Conservation (phyloP, 1,140 invertebrate species). For the Calycopis cecrops region DNA sequence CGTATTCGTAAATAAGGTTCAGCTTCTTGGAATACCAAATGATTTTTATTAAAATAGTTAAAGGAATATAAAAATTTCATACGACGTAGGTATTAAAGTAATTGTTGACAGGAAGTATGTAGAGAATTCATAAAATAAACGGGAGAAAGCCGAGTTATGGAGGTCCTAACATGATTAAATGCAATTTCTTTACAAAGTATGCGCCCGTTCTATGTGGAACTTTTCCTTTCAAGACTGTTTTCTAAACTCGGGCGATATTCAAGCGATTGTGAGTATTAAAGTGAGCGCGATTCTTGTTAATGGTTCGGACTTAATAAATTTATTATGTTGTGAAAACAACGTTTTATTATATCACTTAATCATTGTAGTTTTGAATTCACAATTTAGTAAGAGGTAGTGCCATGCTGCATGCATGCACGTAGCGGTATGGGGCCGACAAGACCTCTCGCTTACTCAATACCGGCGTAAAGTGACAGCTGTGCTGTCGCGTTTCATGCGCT, state of each 20-base stretch:
- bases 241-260: slow-evolving; percentile 38
- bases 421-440: no score
- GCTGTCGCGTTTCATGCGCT: no score
- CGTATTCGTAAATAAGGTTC: slow-evolving; percentile 10
- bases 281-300: slow-evolving; percentile 11
- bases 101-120: slow-evolving; percentile 62
- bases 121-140: slow-evolving; percentile 63
- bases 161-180: slow-evolving; percentile 64
- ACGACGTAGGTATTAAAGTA: slow-evolving; percentile 54
- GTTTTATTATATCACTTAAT: not conserved
- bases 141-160: slow-evolving; percentile 53
- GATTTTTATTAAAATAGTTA: slow-evolving; percentile 47
- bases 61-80: slow-evolving; percentile 40
- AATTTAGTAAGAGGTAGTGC: no score
- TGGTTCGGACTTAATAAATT: slow-evolving; percentile 2
- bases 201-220: slow-evolving; percentile 50
- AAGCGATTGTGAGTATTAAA: slow-evolving; percentile 33
- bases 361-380: not conserved
- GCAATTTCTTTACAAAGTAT: slow-evolving; percentile 67
- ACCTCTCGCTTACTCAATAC: no score
- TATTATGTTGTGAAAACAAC: not conserved
- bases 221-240: slow-evolving; percentile 53
- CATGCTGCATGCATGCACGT: no score
- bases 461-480: no score
- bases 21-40: slow-evolving; percentile 10